Base-by-base conservation (phyloP, 2,797 vertebrate genomes). In the Malurus leucopterus region DNA sequence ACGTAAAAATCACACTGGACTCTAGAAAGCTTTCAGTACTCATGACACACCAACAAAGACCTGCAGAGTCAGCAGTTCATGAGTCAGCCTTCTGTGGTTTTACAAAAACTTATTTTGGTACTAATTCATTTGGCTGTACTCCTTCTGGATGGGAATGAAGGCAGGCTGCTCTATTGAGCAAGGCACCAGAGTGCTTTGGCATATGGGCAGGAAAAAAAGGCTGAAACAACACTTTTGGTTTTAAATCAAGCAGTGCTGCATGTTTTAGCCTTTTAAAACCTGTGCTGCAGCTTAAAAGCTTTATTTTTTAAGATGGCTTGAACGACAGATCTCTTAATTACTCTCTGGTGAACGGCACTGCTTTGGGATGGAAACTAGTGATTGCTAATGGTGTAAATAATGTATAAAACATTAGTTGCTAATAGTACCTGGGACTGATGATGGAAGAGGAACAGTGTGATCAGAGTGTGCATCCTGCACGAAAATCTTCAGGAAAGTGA, bases 61-160 rank as follows among this genome's bases (percentile, higher is more conserved):
- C 53, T 81, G 88, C 77, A 61, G 63, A 89, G 49, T 81, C 84
- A 89, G 91, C 67, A 40, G 36, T 74, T 89, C 43, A 19, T 88
- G 93, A 94, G 76, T 89, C 88, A 91, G 87, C 91, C 47, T 36
- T 4, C 71, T 90, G 89, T 55, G 89, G 77, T 70, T 93, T 90
- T 63, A 46, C 17, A 41, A 41, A 55, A 84, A 62, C 74, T 91
- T 94, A 74, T 89, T 93, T 90, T 11, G n/a, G 84, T 85, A 68
- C 46, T 61, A 68, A 86, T 75, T 91, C 34, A 62, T 67, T 94
- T 93, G 91, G 83, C 89, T 76, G 43, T 59, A 32, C 59, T 94
- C 64, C 68, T 92, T 67, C 32, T 93, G 89, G 84, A 84, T 62
- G 62, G 61, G 46, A 91, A 82, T 53, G 59, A 86, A 91, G 89